Percentiles rank a stretch among this genome's conserved stretches.
These are phyloP conservation scores for Gymnocypris eckloni DNA, from an alignment of 2,797 vertebrate genomes.

Conservation along the genomic window DNA sequence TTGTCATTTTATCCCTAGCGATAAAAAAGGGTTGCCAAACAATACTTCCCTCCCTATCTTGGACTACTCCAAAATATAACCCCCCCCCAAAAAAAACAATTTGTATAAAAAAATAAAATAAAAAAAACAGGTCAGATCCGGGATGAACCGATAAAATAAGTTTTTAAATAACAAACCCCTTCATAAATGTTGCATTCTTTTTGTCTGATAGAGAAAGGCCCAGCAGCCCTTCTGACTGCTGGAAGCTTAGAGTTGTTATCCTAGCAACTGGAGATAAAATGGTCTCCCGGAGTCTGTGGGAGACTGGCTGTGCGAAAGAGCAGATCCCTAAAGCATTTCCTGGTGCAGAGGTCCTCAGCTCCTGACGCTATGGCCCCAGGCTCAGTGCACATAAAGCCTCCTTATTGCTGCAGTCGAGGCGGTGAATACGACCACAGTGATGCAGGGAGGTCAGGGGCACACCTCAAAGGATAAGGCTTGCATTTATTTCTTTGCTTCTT, in stretches of 20 bases:
- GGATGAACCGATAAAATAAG: conserved; percentile 56
- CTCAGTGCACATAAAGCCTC: conserved; percentile 71
- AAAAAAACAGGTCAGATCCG: neutral
- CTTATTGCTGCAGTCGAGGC: conserved; percentile 71
- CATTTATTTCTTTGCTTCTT: conserved; percentile 54
- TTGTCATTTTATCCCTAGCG: conserved; percentile 70
- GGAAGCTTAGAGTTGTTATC: conserved; percentile 74
- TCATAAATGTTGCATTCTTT: conserved; percentile 55
- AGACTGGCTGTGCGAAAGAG: conserved; percentile 69
- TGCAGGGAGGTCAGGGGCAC: conserved; percentile 71
- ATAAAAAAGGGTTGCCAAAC: conserved; percentile 64
- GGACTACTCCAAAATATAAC: conserved; percentile 22
- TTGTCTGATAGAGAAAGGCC: conserved; percentile 57
- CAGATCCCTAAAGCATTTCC: conserved; percentile 75
- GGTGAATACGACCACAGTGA: conserved; percentile 65
- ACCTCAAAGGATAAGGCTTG: conserved; percentile 65
- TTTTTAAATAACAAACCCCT: conserved; percentile 61
- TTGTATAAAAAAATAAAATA: neutral
- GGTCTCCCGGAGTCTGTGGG: conserved; percentile 71
- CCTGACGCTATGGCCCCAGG: conserved; percentile 69
- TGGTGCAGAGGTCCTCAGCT: conserved; percentile 75
- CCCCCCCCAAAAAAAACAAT: too few relatives aligned
- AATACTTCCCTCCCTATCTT: neutral
- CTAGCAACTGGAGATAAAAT: conserved; percentile 75
- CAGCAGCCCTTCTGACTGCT: conserved; percentile 67